Percentiles rank a stretch among this genome's conserved stretches.
Evolutionary conservation across 1,140 invertebrate genomes (phyloP).

Genomic region (Drosophila ercepeae): DNA sequence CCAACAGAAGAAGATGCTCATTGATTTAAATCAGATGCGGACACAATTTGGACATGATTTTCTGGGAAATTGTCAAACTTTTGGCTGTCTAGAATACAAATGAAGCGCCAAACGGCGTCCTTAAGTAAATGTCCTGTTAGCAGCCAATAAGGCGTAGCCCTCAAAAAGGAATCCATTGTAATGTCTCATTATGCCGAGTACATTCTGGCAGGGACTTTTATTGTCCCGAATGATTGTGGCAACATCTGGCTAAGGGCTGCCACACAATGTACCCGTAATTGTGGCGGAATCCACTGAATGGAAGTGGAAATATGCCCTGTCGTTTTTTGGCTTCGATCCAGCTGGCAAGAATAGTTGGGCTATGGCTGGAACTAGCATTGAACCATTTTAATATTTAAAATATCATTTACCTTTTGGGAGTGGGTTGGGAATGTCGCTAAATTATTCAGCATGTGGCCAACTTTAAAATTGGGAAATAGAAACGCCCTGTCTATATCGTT

Average conservation of each 20-base stretch:
- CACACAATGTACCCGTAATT: slow-evolving; percentile 47
- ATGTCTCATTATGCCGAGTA: slow-evolving; percentile 45
- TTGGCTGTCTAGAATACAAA: slow-evolving; percentile 43
- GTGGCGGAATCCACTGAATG: slow-evolving; percentile 31
- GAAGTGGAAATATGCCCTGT: slow-evolving; percentile 24
- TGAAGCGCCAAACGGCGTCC: slow-evolving; percentile 35
- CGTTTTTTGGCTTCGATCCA: slow-evolving; percentile 34
- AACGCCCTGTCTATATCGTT: neutral
- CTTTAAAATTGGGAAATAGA: neutral
- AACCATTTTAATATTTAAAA: slow-evolving; percentile 56
- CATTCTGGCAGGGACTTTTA: slow-evolving; percentile 35
- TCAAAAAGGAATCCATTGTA: slow-evolving; percentile 42
- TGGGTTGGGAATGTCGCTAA: slow-evolving; percentile 4
- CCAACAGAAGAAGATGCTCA: neutral
- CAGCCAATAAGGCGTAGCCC: slow-evolving; percentile 46
- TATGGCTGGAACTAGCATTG: slow-evolving; percentile 15
- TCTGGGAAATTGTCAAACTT: slow-evolving; percentile 31
- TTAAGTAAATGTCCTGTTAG: slow-evolving; percentile 40
- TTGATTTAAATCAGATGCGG: slow-evolving; percentile 43
- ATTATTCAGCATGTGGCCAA: neutral
- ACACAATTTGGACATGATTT: slow-evolving; percentile 25
- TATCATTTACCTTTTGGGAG: slow-evolving; percentile 26
- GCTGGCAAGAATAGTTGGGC: slow-evolving; percentile 28
- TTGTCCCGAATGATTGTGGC: slow-evolving; percentile 31
- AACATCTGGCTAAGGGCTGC: slow-evolving; percentile 36